Base-by-base conservation (phyloP, 2,113 vertebrate genomes). In the Oceanodroma tethys region DNA sequence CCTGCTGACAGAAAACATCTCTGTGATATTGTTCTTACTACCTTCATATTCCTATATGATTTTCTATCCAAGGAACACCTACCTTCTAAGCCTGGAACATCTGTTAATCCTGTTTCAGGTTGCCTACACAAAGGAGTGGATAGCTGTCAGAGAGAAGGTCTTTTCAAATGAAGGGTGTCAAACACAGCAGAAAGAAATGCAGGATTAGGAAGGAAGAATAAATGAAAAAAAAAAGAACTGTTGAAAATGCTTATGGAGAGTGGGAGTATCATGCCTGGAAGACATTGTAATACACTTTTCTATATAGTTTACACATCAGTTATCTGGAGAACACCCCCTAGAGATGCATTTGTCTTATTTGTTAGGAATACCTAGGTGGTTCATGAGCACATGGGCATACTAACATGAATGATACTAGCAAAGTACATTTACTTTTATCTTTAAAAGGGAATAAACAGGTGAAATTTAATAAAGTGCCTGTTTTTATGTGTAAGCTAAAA, bases 381-480 rank as follows among this genome's bases (percentile, higher is more conserved):
- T 81, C 70, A 63, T 0, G 14, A 96, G 42, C 53, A 81, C 75
- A 92, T 65, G 63, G 70, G 60, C 65, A 40, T 79, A 47, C 48
- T 81, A 90, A 83, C 53, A 81, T 95, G 96, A 97, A 81, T 90
- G 38, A 93, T 95, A 56, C 40, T 34, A 59, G 32, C 7, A 91
- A 96, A 91, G 32, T 81, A 88, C 56, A 93, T 92, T 96, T 92
- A 71, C 70, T 94, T 92, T 89, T 93, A 88, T 74, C 86, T 94
- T 96, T 95, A 92, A 96, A 93, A 74, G 42, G 63, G 62, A 91
- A 80, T 66, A 95, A 95, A 93, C 47, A 94, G 82, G 34, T 88
- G 75, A 96, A 92, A 92, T 96, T 90, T 95, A 95, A 95, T 93
- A 93, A 94, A 96, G 67, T 96, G n/a, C 23, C 89, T 95, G 40